These are phyloP conservation scores for Aegithalos caudatus DNA, from an alignment of 2,113 vertebrate species.

Conservation along the genomic window DNA sequence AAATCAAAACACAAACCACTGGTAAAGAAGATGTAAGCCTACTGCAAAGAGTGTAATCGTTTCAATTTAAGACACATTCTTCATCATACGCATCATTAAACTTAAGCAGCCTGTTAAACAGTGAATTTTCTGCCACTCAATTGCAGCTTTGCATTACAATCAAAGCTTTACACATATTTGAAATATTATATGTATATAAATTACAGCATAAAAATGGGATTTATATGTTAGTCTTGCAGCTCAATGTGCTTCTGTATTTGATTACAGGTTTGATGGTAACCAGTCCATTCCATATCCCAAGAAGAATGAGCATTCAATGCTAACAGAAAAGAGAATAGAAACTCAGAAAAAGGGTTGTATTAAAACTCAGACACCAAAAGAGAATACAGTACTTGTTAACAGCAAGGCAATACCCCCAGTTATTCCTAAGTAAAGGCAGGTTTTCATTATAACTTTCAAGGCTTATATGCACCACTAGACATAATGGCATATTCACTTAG, in stretches of 20 bases:
- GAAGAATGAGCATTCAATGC: not conserved
- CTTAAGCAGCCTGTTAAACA: not conserved
- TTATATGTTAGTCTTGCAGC: not conserved
- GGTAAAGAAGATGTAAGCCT: not conserved
- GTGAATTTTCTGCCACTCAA: not conserved
- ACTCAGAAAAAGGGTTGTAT: not conserved
- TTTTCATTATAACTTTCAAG: not conserved
- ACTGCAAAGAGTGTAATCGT: not conserved
- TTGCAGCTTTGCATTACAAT: not conserved
- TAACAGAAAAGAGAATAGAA: not conserved
- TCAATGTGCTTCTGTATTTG: not conserved
- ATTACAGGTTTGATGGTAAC: not conserved
- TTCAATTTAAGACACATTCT: not conserved
- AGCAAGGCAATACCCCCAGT: not conserved
- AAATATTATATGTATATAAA: not conserved
- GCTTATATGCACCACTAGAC: not conserved
- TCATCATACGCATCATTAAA: not conserved
- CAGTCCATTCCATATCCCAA: not conserved
- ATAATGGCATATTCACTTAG: not conserved
- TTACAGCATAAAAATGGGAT: not conserved
- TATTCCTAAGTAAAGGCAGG: not conserved
- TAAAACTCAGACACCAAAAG: not conserved
- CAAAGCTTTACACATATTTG: not conserved
- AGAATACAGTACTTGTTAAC: not conserved
- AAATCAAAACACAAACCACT: not conserved